Evolutionary conservation across 2,113 vertebrate genomes (phyloP).

Genomic region (Gymnorhina tibicen): DNA sequence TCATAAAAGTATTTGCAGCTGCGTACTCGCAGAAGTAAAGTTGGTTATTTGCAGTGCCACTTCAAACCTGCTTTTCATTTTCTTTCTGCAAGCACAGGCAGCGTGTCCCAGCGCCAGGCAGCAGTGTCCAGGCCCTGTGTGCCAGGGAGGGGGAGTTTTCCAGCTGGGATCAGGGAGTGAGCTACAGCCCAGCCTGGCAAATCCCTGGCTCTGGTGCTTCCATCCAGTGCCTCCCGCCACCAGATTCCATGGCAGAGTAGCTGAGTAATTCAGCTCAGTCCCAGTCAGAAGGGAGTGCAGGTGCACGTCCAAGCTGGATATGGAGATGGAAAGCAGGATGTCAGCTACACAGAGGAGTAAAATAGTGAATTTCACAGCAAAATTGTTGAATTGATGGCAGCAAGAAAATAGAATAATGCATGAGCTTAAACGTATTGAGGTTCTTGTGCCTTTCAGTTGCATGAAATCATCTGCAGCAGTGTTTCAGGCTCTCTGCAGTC

Average conservation of each 20-base stretch:
- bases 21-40: neutral
- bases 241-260: neutral
- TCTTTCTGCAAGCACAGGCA: neutral
- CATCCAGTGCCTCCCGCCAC: fast-evolving
- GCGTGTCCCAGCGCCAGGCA: neutral
- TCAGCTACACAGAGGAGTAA: neutral
- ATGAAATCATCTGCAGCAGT: neutral
- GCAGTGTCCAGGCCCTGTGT: neutral
- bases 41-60: neutral
- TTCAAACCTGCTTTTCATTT: neutral
- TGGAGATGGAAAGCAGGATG: neutral
- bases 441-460: neutral
- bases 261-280: neutral
- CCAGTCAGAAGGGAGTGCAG: neutral
- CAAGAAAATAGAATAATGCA: neutral
- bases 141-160: neutral
- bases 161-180: neutral
- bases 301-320: neutral
- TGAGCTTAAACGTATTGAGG: neutral
- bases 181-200: neutral
- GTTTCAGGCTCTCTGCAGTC: neutral
- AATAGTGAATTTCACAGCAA: neutral
- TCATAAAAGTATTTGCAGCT: neutral
- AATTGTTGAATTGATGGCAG: neutral
- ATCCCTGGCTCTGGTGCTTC: neutral